Evolutionary conservation across 1,140 invertebrate species (phyloP).

Genomic region (Rhizoglyphus robini): DNA sequence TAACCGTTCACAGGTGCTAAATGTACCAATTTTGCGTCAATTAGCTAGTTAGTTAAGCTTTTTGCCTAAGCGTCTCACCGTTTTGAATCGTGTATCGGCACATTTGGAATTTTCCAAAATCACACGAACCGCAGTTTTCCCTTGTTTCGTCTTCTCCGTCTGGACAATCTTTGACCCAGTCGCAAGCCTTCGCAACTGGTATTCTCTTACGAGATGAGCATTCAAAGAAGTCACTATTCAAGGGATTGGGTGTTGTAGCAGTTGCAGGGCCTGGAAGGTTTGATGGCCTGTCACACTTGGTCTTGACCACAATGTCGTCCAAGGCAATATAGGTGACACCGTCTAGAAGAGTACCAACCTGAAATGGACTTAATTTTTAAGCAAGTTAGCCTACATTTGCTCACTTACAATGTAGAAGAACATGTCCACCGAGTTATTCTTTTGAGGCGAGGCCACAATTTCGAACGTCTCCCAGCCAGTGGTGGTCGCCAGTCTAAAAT

Average conservation of each 20-base stretch:
- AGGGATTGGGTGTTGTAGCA: not conserved
- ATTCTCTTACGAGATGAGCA: not conserved
- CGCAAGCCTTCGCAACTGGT: not conserved
- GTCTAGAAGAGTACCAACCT: not conserved
- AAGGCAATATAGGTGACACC: not conserved
- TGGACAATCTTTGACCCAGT: not conserved
- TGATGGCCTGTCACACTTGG: not conserved
- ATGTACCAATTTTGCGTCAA: too few relatives aligned
- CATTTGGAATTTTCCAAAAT: not conserved
- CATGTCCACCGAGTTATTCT: constrained; percentile 15
- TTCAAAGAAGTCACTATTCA: not conserved
- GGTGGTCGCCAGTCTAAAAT: not conserved
- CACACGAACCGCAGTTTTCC: not conserved
- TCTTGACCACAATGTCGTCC: not conserved
- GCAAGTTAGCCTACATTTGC: not conserved
- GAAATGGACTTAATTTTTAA: not conserved
- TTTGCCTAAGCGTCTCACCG: too few relatives aligned
- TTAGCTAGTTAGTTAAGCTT: too few relatives aligned
- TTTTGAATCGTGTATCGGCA: constrained; percentile 5
- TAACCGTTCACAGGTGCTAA: too few relatives aligned
- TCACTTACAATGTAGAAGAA: constrained; percentile 32
- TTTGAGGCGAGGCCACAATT: not conserved
- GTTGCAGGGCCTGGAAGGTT: not conserved
- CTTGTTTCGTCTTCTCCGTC: not conserved
- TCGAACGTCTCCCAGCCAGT: constrained; percentile 10